Base-by-base conservation (phyloP, 2,888 invertebrate species). In the Strigamia crassipes region DNA sequence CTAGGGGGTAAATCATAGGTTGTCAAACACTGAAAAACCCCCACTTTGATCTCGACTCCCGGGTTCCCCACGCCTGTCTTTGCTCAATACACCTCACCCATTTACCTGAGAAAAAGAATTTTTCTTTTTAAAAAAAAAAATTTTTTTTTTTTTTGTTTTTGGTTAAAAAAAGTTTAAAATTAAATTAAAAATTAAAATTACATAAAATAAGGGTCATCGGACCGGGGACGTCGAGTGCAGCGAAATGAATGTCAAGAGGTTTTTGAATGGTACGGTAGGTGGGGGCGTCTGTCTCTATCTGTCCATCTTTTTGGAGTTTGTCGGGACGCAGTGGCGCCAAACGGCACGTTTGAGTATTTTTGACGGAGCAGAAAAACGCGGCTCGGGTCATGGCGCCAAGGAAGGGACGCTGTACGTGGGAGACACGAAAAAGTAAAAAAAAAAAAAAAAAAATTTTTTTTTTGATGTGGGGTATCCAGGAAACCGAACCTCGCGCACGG, bases 321-420 rank as follows among this genome's bases (percentile, higher is more conserved):
- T 66, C 61, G 61, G 61, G 61, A 66, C 61, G 61, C 61, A 66
- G 61, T 66, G 61, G 61, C 61, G 61, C 61, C 61, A 66, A 66
- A 66, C 61, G 61, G 61, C 61, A 66, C 61, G 61, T 66, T 66
- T 66, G 61, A 23, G 61, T 66, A 66, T 66, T 66, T 66, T 66
- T 66, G 61, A 66, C 61, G 23, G 46, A 66, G 23, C 61, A 66
- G 61, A 66, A 66, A 66, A 66, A 66, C 61, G 61, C 61, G 23
- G 61, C 23, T 66, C 61, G 61, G 46, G 61, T 66, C 61, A 66
- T 66, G 61, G 61, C 61, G 61, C 61, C 61, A 66, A 66, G 21
- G 5, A 66, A 66, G 61, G 61, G 61, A 46, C 46, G 61, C 61
- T 66, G 61, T 66, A 23, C 61, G 61, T 66, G 61, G 61, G 61